A percentile compares a stretch with the other conserved stretches of the same genome.
These are phyloP conservation scores for Apocrypta bakeri DNA, from an alignment of 1,140 invertebrate species.

Conservation along the genomic window DNA sequence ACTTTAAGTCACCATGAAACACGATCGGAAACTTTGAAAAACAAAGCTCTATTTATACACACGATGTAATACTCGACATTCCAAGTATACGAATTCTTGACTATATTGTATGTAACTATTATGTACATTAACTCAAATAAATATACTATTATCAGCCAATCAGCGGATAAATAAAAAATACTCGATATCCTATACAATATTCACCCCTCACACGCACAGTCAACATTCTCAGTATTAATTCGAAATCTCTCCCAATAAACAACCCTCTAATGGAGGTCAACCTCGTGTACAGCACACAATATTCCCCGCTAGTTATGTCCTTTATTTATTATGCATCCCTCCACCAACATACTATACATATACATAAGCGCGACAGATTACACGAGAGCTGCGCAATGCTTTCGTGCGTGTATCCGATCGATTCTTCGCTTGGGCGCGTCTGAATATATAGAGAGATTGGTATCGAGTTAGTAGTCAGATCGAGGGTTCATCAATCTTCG, in stretches of 20 bases:
- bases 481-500: background rate
- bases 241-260: background rate
- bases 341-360: background rate
- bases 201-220: background rate
- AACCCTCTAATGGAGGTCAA: background rate
- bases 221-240: background rate
- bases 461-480: background rate
- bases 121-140: no score
- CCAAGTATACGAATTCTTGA: no score
- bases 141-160: background rate
- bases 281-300: no score
- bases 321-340: background rate
- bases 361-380: background rate
- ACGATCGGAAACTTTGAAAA: no score
- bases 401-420: background rate
- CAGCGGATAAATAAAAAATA: background rate
- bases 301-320: background rate
- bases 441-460: background rate
- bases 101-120: no score
- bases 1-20: no score
- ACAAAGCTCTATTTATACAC: no score
- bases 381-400: background rate
- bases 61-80: no score
- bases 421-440: background rate
- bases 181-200: background rate